Base-by-base conservation (phyloP, 2,113 vertebrate genomes). In the Cyphomyrus plagiostoma region DNA sequence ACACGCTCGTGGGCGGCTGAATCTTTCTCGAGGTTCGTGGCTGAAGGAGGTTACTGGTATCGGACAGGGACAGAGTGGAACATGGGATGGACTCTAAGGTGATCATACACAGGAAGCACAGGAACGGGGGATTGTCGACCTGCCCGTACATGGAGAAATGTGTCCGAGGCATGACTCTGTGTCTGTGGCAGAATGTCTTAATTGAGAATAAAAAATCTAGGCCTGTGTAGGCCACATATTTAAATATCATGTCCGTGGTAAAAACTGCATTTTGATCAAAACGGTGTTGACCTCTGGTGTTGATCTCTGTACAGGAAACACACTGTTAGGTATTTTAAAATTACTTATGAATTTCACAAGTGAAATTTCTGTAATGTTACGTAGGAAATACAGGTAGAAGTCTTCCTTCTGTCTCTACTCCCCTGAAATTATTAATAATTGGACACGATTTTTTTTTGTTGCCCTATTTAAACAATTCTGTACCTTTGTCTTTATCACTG, bases 1-100 rank as follows among this genome's bases (percentile, higher is more conserved):
- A 94, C 93, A 93, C 74, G 92, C 94, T 94, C 91, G 91, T 80
- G 87, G 93, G 94, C 92, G 93, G 93, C 93, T 93, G 92, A 95
- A 92, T 62, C 53, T 4, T 89, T 87, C 35, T 92, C 93, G 89
- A 91, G 92, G 93, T 92, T 91, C 2, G n/a, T 13, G 6, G 35
- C 35, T 45, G 42, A 39, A 62, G 30, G 23, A 84, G 39, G 26
- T 80, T 80, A 42, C 4, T 42, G 35, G 17, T 42, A 2, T 80
- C 5, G 3, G 35, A 2, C 74, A 19, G 74, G 6, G 35, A 7
- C 8, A 39, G 35, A 80, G 15, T 39, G 26, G 62, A 30, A 26
- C 9, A 10, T 39, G 70, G 15, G 26, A 35, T 11, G 30, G 30
- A 30, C 26, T 3, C 15, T 39, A 13, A 39, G 30, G 13, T 13